Evolutionary conservation across 2,888 invertebrate species (phyloP).

Genomic region (Cephus pulcher): DNA sequence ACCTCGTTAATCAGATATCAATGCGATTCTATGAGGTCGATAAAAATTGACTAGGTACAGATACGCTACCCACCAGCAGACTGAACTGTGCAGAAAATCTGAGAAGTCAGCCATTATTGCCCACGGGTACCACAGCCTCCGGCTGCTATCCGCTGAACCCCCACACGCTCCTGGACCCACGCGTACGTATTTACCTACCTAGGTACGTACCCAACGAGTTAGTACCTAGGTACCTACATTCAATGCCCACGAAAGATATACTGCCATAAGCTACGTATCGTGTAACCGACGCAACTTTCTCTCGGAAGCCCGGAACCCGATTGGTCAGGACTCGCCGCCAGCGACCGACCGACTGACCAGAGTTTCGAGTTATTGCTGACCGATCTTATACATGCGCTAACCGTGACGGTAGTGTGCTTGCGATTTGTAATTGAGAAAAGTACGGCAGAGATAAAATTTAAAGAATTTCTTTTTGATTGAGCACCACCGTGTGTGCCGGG

Average conservation of each 20-base stretch:
- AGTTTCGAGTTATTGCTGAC: constrained; percentile 20
- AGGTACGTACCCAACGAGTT: background rate
- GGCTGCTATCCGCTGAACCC: constrained; percentile 9
- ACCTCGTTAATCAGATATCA: background rate
- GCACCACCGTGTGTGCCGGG: background rate
- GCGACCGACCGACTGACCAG: constrained; percentile 21
- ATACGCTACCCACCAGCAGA: background rate
- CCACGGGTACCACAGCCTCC: constrained; percentile 35
- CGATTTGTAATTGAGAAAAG: background rate
- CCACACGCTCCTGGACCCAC: constrained; percentile 1
- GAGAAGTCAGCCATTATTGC: constrained; percentile 54
- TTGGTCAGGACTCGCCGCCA: constrained; percentile 26
- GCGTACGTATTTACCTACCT: constrained; percentile 7
- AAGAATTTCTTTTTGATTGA: background rate
- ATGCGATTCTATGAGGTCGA: background rate
- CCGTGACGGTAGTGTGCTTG: background rate
- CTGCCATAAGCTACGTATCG: constrained; percentile 27
- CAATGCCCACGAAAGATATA: constrained; percentile 3
- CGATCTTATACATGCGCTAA: constrained; percentile 17
- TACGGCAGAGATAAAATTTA: background rate
- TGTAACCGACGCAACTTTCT: constrained; percentile 37
- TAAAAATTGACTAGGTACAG: background rate
- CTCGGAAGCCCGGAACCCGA: constrained; percentile 39
- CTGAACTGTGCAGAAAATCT: constrained; percentile 49
- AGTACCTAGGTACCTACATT: background rate